Conservation (phyloP, 2,113 vertebrate genomes). For the Etheostoma spectabile region DNA sequence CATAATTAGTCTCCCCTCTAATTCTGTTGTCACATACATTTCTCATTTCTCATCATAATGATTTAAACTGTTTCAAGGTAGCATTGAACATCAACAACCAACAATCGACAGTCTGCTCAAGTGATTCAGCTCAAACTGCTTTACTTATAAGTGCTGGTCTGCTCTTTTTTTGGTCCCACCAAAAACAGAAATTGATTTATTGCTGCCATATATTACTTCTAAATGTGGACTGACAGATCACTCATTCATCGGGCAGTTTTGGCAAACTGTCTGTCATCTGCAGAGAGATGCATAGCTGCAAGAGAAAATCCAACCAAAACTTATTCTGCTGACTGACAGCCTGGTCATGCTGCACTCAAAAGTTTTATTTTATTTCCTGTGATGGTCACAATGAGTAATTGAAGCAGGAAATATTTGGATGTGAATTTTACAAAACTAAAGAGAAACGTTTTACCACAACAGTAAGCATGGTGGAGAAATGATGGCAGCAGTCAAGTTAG, state of each 20-base stretch:
- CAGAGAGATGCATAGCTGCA: not conserved
- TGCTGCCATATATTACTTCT: not conserved
- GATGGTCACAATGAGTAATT: slow-evolving; percentile 6
- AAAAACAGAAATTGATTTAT: slow-evolving; percentile 11
- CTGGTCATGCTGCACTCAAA: not conserved
- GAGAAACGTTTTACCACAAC: not conserved
- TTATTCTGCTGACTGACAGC: slow-evolving; percentile 11
- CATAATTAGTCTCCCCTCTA: not conserved
- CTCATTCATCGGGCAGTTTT: not conserved
- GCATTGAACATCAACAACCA: slow-evolving; percentile 3
- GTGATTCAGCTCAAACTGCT: not conserved
- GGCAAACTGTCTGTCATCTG: slow-evolving; percentile 12
- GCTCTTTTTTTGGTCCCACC: fast-evolving
- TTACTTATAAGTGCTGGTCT: not conserved
- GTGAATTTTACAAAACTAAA: not conserved
- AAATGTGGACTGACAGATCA: slow-evolving; percentile 1
- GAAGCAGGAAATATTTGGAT: slow-evolving; percentile 4
- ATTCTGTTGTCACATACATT: not conserved
- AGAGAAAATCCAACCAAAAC: slow-evolving; percentile 17
- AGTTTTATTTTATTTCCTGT: slow-evolving; percentile 7
- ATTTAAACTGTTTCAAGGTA: slow-evolving; percentile 2
- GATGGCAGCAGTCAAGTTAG: not conserved
- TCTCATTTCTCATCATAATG: not conserved
- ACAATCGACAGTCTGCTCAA: not conserved
- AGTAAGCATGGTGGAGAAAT: slow-evolving; percentile 3